These are phyloP conservation scores for Ctenochaetus hawaiiensis DNA, from an alignment of 2,797 vertebrate genomes.

Conservation along the genomic window DNA sequence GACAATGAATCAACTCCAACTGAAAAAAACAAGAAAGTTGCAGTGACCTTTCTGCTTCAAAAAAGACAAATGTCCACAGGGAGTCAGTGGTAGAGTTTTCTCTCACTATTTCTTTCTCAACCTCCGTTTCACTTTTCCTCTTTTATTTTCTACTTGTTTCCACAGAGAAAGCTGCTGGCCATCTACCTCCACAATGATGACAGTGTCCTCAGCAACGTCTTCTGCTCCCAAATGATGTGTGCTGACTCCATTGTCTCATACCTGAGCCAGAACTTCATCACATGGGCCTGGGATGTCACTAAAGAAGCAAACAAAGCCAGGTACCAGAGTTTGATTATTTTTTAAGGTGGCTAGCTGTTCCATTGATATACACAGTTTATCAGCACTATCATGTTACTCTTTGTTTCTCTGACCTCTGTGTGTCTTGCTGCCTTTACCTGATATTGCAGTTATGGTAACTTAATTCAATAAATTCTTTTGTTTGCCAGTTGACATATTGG, in stretches of 20 bases:
- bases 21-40: neutral
- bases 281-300: constrained; percentile 99
- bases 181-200: constrained; percentile 99
- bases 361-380: neutral
- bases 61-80: neutral
- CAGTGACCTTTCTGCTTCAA: neutral
- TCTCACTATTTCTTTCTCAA: neutral
- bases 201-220: constrained; percentile 99
- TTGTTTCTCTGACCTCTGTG: neutral
- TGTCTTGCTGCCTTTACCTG: neutral
- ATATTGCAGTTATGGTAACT: neutral
- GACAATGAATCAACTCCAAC: neutral
- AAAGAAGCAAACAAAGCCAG: constrained; percentile 99
- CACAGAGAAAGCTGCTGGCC: constrained; percentile 98
- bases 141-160: constrained; percentile 68
- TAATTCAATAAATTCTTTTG: neutral
- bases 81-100: constrained; percentile 2
- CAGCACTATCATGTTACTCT: neutral
- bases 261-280: constrained; percentile 99
- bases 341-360: neutral
- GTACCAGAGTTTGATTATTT: constrained; percentile 75
- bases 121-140: neutral
- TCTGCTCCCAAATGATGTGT: constrained; percentile 99
- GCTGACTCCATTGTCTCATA: constrained; percentile 99
- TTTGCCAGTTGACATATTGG: neutral